These are phyloP conservation scores for Spisula subtruncata DNA, from an alignment of 2,888 invertebrate genomes.

Conservation along the genomic window DNA sequence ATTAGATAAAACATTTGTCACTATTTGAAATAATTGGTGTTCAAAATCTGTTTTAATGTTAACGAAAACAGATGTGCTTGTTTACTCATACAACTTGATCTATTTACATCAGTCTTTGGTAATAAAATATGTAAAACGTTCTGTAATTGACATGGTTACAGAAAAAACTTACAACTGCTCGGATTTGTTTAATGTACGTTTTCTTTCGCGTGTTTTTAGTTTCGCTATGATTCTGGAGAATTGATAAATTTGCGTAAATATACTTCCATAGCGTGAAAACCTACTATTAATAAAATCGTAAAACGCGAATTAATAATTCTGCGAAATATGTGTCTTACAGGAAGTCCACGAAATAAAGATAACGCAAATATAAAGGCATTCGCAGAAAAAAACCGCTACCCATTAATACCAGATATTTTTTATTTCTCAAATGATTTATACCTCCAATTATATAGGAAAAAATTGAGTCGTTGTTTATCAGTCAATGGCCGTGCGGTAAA, in stretches of 20 bases:
- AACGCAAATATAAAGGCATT: too few species aligned
- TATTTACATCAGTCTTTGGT: background rate
- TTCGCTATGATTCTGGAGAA: too few species aligned
- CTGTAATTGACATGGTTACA: slow-evolving; percentile 4
- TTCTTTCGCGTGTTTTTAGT: too few species aligned
- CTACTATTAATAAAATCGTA: background rate
- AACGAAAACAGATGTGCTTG: background rate
- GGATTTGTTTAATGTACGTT: background rate
- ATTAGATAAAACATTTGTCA: background rate
- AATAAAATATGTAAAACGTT: background rate
- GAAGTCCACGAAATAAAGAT: too few species aligned
- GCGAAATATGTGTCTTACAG: too few species aligned
- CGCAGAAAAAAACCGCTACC: too few species aligned
- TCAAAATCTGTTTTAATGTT: background rate
- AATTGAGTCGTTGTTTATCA: background rate
- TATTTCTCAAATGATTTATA: too few species aligned
- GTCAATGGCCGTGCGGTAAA: background rate
- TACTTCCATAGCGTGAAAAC: too few species aligned
- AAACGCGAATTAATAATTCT: background rate
- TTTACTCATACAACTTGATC: background rate
- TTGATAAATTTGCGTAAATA: too few species aligned
- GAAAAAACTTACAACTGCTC: background rate
- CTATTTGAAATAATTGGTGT: background rate
- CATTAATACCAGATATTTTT: too few species aligned
- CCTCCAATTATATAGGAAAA: background rate